A percentile compares a stretch with the other conserved stretches of the same genome.
phyloP scores from a whole-genome alignment of 1,140 invertebrate genomes.

The Listronotus oregonensis region DNA sequence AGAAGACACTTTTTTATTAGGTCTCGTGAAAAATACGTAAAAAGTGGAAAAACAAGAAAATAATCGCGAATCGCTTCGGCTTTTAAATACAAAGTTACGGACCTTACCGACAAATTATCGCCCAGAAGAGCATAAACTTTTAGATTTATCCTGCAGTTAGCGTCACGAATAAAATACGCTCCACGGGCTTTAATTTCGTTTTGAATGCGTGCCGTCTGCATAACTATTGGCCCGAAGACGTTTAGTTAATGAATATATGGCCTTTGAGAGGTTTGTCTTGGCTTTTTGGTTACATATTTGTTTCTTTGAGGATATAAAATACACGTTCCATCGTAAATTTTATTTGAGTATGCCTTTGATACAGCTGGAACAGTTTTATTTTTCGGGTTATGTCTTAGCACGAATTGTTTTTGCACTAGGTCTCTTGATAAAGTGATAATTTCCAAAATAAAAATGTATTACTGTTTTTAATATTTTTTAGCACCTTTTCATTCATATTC shows the following conservation, averaged over 20 bases:
- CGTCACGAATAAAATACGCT: constrained; percentile 33
- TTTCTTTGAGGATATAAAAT: too few species aligned
- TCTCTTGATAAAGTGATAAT: too few species aligned
- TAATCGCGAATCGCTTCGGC: constrained; percentile 3
- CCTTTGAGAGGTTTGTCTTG: not conserved
- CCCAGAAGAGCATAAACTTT: constrained; percentile 35
- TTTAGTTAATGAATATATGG: constrained; percentile 19
- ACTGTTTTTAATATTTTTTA: too few species aligned
- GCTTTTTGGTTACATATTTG: constrained; percentile 1
- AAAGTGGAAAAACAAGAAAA: constrained; percentile 21
- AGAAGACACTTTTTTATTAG: constrained; percentile 20
- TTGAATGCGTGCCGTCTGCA: constrained; percentile 34
- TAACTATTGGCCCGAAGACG: constrained; percentile 15
- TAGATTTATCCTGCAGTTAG: constrained; percentile 38
- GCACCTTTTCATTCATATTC: too few species aligned
- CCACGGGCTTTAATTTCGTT: constrained; percentile 36
- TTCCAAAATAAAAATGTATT: too few species aligned
- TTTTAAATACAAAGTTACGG: constrained; percentile 34
- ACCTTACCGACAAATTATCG: constrained; percentile 35
- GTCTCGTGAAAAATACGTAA: constrained; percentile 9
- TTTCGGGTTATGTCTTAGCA: too few species aligned
- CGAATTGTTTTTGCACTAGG: too few species aligned
- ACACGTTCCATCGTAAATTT: too few species aligned
- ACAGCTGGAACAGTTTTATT: too few species aligned
- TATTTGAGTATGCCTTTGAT: too few species aligned